These are phyloP conservation scores for Potamarius usumacintae DNA, from an alignment of 2,113 vertebrate species.

Conservation along the genomic window DNA sequence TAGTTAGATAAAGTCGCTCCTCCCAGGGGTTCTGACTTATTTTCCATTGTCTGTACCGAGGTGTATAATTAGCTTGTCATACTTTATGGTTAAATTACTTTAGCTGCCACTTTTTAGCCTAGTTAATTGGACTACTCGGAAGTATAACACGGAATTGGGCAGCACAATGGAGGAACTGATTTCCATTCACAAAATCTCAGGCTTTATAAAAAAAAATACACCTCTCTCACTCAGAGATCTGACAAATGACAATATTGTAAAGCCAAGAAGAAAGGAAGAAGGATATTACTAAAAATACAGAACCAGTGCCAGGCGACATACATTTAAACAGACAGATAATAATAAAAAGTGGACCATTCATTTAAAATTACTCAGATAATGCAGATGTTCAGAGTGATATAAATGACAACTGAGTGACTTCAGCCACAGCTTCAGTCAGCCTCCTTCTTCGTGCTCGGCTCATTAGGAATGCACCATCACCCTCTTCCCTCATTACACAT, in stretches of 20 bases:
- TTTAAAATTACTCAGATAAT: conserved; percentile 7
- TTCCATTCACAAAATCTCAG: neutral
- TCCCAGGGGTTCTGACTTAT: neutral
- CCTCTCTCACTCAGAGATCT: neutral
- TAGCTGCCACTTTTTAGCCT: neutral
- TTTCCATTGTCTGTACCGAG: neutral
- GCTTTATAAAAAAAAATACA: neutral
- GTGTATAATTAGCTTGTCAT: conserved; percentile 4
- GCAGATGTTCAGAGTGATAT: conserved; percentile 7
- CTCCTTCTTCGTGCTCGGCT: neutral
- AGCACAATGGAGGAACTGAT: neutral
- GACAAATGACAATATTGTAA: neutral
- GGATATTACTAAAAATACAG: neutral
- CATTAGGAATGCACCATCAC: conserved; percentile 12
- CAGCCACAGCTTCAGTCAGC: neutral
- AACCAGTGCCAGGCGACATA: neutral
- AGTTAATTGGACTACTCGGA: neutral
- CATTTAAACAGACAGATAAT: neutral
- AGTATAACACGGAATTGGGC: neutral
- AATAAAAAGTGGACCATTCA: neutral
- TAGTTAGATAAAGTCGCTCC: neutral
- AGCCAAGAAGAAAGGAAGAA: neutral
- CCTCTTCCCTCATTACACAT: conserved; percentile 37
- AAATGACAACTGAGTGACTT: neutral
- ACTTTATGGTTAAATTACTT: neutral